A percentile compares a stretch with the other conserved stretches of the same genome.
phyloP scores from a whole-genome alignment of 2,888 invertebrate species.

The Fragum sueziense region DNA sequence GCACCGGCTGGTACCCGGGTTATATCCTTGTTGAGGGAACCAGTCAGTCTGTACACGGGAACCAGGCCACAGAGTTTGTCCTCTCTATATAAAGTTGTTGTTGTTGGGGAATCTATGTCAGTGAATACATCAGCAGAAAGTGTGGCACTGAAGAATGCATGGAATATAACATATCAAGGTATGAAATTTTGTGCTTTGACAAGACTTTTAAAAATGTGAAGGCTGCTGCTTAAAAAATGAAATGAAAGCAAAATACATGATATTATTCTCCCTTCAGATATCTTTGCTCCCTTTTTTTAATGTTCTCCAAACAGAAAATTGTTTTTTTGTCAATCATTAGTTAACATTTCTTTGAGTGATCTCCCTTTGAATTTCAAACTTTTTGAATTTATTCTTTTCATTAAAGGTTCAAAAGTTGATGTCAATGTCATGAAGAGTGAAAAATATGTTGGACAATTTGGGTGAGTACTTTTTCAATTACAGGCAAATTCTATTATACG shows the following conservation, averaged over 20 bases:
- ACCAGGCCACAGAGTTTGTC: slow-evolving; percentile 3
- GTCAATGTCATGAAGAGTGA: slow-evolving; percentile 43
- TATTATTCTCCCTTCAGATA: no score
- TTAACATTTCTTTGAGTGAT: no score
- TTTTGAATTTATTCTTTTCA: no score
- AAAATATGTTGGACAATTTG: slow-evolving; percentile 50
- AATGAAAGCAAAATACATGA: no score
- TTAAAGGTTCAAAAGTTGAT: slow-evolving; percentile 19
- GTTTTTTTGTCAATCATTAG: no score
- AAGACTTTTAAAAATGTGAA: no score
- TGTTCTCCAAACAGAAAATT: no score
- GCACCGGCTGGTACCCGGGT: slow-evolving; percentile 30
- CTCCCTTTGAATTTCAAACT: no score
- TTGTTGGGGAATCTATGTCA: slow-evolving; percentile 9
- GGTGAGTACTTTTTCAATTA: slow-evolving; percentile 47
- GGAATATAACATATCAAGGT: slow-evolving; percentile 39
- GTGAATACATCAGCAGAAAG: slow-evolving; percentile 3
- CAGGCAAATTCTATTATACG: no score
- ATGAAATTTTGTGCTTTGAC: not conserved
- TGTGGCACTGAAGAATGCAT: slow-evolving; percentile 21
- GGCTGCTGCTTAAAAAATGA: no score
- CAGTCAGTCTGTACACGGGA: slow-evolving; percentile 39
- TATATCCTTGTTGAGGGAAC: slow-evolving; percentile 12
- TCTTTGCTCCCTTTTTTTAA: no score
- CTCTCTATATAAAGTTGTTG: slow-evolving; percentile 40